A percentile compares a stretch with the other conserved stretches of the same genome.
Conservation (phyloP, 2,888 invertebrate species). For the Unio pictorum region DNA sequence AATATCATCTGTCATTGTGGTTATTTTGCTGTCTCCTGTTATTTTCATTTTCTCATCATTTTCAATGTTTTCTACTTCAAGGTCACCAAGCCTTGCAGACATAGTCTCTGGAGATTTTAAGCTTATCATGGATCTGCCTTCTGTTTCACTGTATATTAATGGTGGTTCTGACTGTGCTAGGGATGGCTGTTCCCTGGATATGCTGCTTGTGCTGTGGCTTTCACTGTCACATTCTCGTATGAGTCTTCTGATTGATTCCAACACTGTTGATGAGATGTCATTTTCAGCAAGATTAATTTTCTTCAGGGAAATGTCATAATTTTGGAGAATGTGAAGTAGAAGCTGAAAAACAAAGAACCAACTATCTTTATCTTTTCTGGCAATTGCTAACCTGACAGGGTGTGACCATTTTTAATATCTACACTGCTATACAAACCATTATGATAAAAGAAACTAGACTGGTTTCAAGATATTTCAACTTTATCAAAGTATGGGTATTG, state of each 20-base stretch:
- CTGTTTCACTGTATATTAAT: conserved; percentile 1
- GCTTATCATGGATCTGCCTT: no score
- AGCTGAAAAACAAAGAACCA: conserved; percentile 40
- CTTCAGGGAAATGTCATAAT: conserved; percentile 49
- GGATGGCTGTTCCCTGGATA: conserved; percentile 20
- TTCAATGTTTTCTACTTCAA: no score
- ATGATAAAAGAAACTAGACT: no score
- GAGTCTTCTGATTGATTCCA: conserved; percentile 42
- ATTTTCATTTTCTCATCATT: no score
- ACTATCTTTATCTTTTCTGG: neutral
- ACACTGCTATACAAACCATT: no score
- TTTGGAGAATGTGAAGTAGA: conserved; percentile 57
- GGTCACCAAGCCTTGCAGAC: no score
- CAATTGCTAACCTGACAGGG: neutral
- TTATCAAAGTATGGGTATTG: neutral
- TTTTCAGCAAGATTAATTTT: conserved; percentile 56
- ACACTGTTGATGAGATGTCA: conserved; percentile 33
- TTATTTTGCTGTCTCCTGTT: no score
- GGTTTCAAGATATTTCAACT: no score
- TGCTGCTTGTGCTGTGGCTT: conserved; percentile 3
- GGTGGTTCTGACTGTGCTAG: conserved; percentile 33
- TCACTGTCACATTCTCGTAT: conserved; percentile 4
- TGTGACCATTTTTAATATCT: neutral
- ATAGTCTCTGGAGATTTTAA: no score
- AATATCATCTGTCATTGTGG: no score